Conservation (phyloP, 2,797 vertebrate genomes). For the Typhlichthys subterraneus region DNA sequence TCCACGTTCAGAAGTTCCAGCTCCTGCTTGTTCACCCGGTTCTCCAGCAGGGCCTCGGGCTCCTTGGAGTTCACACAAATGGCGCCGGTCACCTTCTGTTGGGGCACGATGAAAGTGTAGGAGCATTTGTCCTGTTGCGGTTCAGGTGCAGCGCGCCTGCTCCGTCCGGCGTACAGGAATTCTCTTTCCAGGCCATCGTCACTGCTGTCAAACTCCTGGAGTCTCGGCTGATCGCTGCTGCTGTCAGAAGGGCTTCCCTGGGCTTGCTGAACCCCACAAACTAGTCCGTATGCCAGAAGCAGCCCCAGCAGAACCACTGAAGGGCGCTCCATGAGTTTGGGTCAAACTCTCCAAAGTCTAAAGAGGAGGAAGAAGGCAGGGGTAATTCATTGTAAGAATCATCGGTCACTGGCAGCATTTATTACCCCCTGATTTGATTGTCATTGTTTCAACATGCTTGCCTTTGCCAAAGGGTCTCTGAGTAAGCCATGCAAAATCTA, state of each 20-base stretch:
- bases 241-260: constrained; percentile 45
- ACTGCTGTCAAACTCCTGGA: constrained; percentile 81
- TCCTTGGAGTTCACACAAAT: constrained; percentile 98
- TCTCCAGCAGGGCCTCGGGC: constrained; percentile 88
- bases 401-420: neutral
- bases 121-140: constrained; percentile 88
- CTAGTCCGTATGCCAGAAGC: constrained; percentile 68
- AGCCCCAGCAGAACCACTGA: constrained; percentile 67
- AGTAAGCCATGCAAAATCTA: neutral
- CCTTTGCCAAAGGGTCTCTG: neutral
- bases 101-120: constrained; percentile 97
- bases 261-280: constrained; percentile 51
- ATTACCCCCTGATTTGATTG: neutral
- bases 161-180: constrained; percentile 86
- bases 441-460: neutral
- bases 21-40: constrained; percentile 93
- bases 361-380: constrained; percentile 25
- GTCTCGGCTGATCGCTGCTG: constrained; percentile 53
- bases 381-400: constrained; percentile 10
- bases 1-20: constrained; percentile 92
- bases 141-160: constrained; percentile 74
- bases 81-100: constrained; percentile 94
- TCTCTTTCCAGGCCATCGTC: constrained; percentile 80
- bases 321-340: constrained; percentile 72
- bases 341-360: constrained; percentile 57